Base-by-base conservation (phyloP, 2,113 vertebrate species). In the Silurus meridionalis region DNA sequence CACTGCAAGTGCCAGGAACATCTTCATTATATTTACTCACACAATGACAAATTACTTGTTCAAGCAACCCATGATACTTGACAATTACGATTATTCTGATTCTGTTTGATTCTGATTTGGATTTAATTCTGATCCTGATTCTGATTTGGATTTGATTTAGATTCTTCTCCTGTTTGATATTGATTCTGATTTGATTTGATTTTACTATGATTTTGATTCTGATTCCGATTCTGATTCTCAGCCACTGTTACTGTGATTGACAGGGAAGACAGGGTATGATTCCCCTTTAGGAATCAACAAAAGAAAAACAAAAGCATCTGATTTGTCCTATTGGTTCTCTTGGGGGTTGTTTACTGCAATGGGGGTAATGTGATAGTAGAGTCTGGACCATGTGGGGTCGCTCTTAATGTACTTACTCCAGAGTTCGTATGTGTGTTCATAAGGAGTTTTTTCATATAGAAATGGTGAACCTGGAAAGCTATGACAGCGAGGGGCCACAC, bases 401-500 rank as follows among this genome's bases (percentile, higher is more conserved):
- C 37, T 10, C 19, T 8, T 3, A 48, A 4, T 23, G 50, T 74
- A 10, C 46, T 6, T 74, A 21, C 71, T 11, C 8, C 10, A 69
- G 48, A 74, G 71, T 52, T 52, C 48, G 7, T 11, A 4, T 8
- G 52, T 28, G 50, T 82, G 17, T 25, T 64, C 46, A 13, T 52
- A 52, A 46, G 28, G 23, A 13, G 19, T 48, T 64, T 60, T 78
- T 53, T 89, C 80, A 28, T 64, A 13, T 93, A 98, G 97, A 98
- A 6, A 95, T 97, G 87, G 95, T 94, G 63, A 95, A 95, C n/a
- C 92, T 95, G 63, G 97, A 98, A 89, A 96, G 95, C 87, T 97
- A 96, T 3, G 96, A 98, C 92, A 97, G 96, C 0, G 96, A 96
- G 4, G 96, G 96, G 83, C 95, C 96, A 48, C 96, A 97, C 83